A percentile compares a stretch with the other conserved stretches of the same genome.
Conservation (phyloP, 2,888 invertebrate genomes). For the Ochropacha duplaris region DNA sequence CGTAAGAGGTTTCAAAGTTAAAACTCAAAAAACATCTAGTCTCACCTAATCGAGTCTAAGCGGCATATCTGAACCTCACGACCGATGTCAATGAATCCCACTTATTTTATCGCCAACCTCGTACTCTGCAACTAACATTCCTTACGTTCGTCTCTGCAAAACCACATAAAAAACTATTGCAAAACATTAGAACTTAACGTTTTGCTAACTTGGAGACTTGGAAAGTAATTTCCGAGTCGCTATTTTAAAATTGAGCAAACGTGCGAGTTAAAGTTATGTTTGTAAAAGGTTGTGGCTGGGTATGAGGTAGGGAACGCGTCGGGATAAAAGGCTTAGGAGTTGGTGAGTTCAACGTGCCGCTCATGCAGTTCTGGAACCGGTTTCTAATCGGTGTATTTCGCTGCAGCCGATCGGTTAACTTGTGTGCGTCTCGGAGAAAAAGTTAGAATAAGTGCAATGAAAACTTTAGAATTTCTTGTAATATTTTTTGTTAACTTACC, state of each 20-base stretch:
- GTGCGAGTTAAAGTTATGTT: conserved; percentile 46
- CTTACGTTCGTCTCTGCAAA: conserved; percentile 30
- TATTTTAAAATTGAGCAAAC: conserved; percentile 15
- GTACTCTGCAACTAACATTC: conserved; percentile 41
- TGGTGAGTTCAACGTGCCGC: conserved; percentile 62
- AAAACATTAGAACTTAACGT: conserved; percentile 39
- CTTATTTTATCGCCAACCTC: conserved; percentile 61
- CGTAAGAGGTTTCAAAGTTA: conserved; percentile 12
- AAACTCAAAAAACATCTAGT: conserved; percentile 44
- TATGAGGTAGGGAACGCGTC: conserved; percentile 41
- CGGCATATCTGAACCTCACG: conserved; percentile 60
- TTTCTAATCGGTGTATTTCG: conserved; percentile 72
- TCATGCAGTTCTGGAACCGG: conserved; percentile 61
- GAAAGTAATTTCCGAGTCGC: conserved; percentile 28
- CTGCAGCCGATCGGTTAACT: conserved; percentile 55
- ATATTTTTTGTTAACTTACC: background rate
- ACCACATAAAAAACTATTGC: conserved; percentile 36
- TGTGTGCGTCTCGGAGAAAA: conserved; percentile 53
- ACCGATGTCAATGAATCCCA: conserved; percentile 73
- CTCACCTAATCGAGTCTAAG: conserved; percentile 58
- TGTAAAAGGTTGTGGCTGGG: conserved; percentile 30
- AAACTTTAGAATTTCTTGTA: conserved; percentile 23
- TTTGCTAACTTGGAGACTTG: conserved; percentile 37
- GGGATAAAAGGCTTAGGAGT: conserved; percentile 44
- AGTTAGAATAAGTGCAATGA: conserved; percentile 67